Evolutionary conservation across 1,140 invertebrate genomes (phyloP).

Genomic region (Gryon sp.): DNA sequence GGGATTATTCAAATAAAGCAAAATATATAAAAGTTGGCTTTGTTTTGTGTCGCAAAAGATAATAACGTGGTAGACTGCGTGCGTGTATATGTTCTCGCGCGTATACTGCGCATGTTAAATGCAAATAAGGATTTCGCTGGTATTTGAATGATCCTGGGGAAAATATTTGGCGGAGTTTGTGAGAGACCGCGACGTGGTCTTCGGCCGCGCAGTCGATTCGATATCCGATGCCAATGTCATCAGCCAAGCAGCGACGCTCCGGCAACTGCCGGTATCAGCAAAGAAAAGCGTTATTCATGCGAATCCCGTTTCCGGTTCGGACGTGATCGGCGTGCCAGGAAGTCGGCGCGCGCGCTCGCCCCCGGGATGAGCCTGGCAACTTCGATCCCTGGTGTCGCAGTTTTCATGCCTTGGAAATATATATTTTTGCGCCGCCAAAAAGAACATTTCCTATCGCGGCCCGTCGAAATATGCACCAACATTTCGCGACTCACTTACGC

Average conservation of each 20-base stretch:
- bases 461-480: conserved; percentile 31
- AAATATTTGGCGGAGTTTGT: conserved; percentile 48
- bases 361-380: conserved; percentile 14
- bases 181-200: conserved; percentile 4
- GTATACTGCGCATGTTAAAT: conserved; percentile 27
- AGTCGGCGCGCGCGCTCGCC: background rate
- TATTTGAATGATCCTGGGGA: conserved; percentile 33
- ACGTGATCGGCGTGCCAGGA: conserved; percentile 61
- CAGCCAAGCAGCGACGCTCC: conserved; percentile 28
- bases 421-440: conserved; percentile 16
- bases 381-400: conserved; percentile 36
- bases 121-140: conserved; percentile 47
- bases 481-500: conserved; percentile 33
- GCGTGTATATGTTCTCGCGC: background rate
- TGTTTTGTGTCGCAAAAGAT: conserved; percentile 33
- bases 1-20: conserved; percentile 51
- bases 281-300: conserved; percentile 60
- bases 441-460: conserved; percentile 28
- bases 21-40: conserved; percentile 46
- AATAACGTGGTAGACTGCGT: conserved; percentile 35
- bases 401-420: conserved; percentile 37
- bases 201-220: conserved; percentile 31
- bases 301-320: conserved; percentile 57
- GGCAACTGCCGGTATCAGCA: conserved; percentile 5
- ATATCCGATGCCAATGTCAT: conserved; percentile 54